A percentile compares a stretch with the other conserved stretches of the same genome.
Evolutionary conservation across 2,797 vertebrate genomes (phyloP).

Genomic region (Platalea minor): DNA sequence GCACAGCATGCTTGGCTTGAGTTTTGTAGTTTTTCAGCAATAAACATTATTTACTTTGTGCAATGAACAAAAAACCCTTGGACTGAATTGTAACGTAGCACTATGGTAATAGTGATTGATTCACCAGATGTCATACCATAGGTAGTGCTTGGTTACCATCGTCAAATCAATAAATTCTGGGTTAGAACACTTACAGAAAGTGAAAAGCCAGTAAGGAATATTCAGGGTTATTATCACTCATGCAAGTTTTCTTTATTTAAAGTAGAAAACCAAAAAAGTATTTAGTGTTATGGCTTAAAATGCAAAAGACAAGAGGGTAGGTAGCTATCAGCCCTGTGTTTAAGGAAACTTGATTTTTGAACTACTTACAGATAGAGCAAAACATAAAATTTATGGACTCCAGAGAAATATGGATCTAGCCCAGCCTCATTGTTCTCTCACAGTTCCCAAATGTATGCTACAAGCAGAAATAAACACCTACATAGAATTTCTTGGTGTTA

Average conservation of each 20-base stretch:
- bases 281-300: not conserved
- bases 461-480: not conserved
- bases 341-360: not conserved
- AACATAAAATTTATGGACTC: not conserved
- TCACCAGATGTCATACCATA: not conserved
- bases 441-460: not conserved
- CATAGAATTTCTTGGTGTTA: not conserved
- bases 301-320: not conserved
- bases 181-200: not conserved
- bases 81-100: not conserved
- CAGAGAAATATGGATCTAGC: not conserved
- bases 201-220: not conserved
- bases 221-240: not conserved
- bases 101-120: not conserved
- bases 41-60: not conserved
- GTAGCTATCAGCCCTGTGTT: not conserved
- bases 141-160: not conserved
- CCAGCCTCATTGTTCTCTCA: not conserved
- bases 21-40: not conserved
- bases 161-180: not conserved
- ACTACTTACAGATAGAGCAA: not conserved
- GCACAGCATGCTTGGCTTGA: not conserved
- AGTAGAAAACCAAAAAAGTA: not conserved
- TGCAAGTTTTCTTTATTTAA: not conserved
- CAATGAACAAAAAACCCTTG: not conserved